Evolutionary conservation across 2,797 vertebrate genomes (phyloP), one percentile per base, ranked within the genome.

Genomic region (Danio aesculapii): DNA sequence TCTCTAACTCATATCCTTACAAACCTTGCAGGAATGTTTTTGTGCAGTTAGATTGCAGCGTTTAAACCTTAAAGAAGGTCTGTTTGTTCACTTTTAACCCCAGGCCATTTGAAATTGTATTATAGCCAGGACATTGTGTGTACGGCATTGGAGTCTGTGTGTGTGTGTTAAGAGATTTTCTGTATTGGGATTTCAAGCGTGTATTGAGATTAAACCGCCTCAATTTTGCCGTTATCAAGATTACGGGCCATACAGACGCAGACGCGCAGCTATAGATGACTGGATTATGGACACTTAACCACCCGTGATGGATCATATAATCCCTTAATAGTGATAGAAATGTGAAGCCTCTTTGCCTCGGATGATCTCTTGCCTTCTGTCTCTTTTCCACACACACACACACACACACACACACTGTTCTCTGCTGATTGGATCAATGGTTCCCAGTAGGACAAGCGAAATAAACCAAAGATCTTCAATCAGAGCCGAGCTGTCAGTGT

Each of bases 261-360:
- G 61, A 44, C 2, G 7, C 11, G 9, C 61, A 8, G 50, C 58
- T 64, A 64, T 73, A 73, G 59, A 80, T 80, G 69, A 72, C 68
- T 81, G 69, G 69, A 81, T 81, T 66, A 73, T 74, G 61, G 78
- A 81, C 69, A 80, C 78, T 80, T 73, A 80, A 58, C 70, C 78
- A 81, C 68, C 69, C 78, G 16, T 66, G 61, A 81, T 73, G 78
- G 70, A 81, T 81, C 70, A 81, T 74, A 81, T 81, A 81, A 81
- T 73, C 78, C 61, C 62, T 81, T 81, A 81, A 74, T 73, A 81
- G 69, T 74, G 78, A 73, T 73, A 67, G 59, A 81, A 81, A 81
- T 57, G 69, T 66, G 69, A 81, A 74, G 59, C 78, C 59, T 81
- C 78, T 81, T 81, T 81, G 66, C 70, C 78, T 72, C 69, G 61